phyloP scores from a whole-genome alignment of 2,888 invertebrate species.

The Plusia festucae region DNA sequence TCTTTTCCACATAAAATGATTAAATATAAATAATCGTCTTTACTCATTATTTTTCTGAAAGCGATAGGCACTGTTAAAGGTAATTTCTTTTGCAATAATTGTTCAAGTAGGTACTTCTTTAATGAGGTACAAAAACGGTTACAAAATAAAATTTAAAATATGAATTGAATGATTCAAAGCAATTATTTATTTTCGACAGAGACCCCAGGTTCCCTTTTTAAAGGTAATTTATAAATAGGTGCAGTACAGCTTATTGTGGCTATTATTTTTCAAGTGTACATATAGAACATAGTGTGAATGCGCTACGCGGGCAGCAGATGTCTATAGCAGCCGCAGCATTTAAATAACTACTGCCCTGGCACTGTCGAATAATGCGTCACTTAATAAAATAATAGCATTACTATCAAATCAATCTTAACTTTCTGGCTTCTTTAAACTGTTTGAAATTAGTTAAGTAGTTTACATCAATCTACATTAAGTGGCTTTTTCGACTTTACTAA shows the following conservation, averaged over 20 bases:
- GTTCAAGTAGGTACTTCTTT: background rate
- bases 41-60: background rate
- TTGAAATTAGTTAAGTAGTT: constrained; percentile 62
- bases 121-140: constrained; percentile 13
- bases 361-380: constrained; percentile 70
- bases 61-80: too few relatives aligned
- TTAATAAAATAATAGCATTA: constrained; percentile 65
- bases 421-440: constrained; percentile 70
- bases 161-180: constrained; percentile 54
- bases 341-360: constrained; percentile 79
- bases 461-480: constrained; percentile 59
- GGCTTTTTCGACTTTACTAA: constrained; percentile 78
- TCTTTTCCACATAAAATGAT: too few relatives aligned
- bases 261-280: constrained; percentile 70
- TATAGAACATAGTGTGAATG: constrained; percentile 71
- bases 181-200: constrained; percentile 86
- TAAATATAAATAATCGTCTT: background rate
- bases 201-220: constrained; percentile 86
- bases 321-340: constrained; percentile 72
- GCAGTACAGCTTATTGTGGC: constrained; percentile 79
- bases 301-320: constrained; percentile 77
- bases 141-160: constrained; percentile 29
- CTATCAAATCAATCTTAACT: constrained; percentile 67
- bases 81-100: too few relatives aligned
- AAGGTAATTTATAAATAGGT: constrained; percentile 85